A percentile compares a stretch with the other conserved stretches of the same genome.
These are phyloP conservation scores for Zingel zingel DNA, from an alignment of 2,113 vertebrate species.

Conservation along the genomic window DNA sequence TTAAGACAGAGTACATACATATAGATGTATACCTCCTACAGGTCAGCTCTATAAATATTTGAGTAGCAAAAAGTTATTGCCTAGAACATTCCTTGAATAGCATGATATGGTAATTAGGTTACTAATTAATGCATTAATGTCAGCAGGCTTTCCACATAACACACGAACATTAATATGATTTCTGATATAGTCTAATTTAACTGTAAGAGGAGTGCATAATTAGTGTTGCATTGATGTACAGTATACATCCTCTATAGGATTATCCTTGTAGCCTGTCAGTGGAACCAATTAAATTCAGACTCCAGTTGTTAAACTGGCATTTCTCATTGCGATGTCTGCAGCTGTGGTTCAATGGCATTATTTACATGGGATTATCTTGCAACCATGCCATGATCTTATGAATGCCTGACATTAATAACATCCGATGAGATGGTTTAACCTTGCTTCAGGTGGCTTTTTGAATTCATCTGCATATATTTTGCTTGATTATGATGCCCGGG, in stretches of 20 bases:
- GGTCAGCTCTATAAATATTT: slow-evolving; percentile 46
- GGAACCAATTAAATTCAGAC: slow-evolving; percentile 57
- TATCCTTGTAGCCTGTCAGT: slow-evolving; percentile 38
- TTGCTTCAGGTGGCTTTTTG: neutral
- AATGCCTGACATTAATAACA: slow-evolving; percentile 53
- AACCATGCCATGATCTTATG: slow-evolving; percentile 40
- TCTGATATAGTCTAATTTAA: neutral
- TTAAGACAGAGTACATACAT: neutral
- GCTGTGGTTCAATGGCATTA: slow-evolving; percentile 42
- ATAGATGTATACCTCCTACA: slow-evolving; percentile 42
- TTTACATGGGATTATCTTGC: slow-evolving; percentile 58
- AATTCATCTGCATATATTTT: slow-evolving; percentile 31
- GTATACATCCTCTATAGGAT: slow-evolving; percentile 46
- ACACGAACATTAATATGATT: neutral
- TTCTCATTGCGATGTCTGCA: slow-evolving; percentile 43
- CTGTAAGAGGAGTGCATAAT: slow-evolving; percentile 47
- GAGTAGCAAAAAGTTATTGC: slow-evolving; percentile 6
- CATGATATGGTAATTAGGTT: slow-evolving; percentile 4
- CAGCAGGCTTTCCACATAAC: slow-evolving; percentile 2
- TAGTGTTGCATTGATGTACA: slow-evolving; percentile 37
- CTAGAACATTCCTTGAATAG: neutral
- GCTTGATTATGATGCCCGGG: slow-evolving; percentile 10
- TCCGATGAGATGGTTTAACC: slow-evolving; percentile 18
- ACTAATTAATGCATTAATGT: slow-evolving; percentile 18
- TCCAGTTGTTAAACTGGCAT: slow-evolving; percentile 46